Evolutionary conservation across 2,888 invertebrate genomes (phyloP), one percentile per base, ranked within the genome.

Genomic region (Trichopria drosophilae): DNA sequence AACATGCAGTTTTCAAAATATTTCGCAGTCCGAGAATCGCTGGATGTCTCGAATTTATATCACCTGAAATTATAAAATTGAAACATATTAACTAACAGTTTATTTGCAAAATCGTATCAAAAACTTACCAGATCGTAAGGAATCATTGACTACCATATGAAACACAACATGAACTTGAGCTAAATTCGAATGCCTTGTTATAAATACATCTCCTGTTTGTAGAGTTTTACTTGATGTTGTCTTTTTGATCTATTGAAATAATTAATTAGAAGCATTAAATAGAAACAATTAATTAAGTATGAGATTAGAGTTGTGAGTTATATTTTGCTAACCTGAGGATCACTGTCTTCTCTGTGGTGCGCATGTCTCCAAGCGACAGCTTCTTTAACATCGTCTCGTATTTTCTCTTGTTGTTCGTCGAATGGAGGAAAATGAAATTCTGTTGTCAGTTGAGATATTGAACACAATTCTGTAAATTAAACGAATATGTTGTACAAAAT

Each of bases 31-130:
- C 98, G 51, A 97, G 81, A 62, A 99, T 93, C 16, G 90, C 92
- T 3, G 94, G 90, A 81, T 99, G 97, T 3, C 99, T 84, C 0
- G 95, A 98, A 65, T 93, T 93, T 43, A 99, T 93, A 71, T 98
- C 97, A 50, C 85, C 87, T 81, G 69, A 75, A 77, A 77, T 77
- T 40, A 20, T 18, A 19, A 36, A 18, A 28, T 39, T 31, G 2
- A 43, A 37, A 34, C 20, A 37, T 28, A 34, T n/a, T 37, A 22
- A 43, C 12, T 12, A 13, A 28, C 4, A 12, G 20, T 40, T 16
- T 44, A 35, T 29, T 31, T 12, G 20, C 36, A 36, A 3, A 20
- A 22, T 16, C 3, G 23, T 20, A 16, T 28, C 12, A n/a, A 13
- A 9, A 29, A 32, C 64, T 66, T 61, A 79, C 79, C 77, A 49